These are phyloP conservation scores for Sander vitreus DNA, from an alignment of 2,113 vertebrate species.

Conservation along the genomic window DNA sequence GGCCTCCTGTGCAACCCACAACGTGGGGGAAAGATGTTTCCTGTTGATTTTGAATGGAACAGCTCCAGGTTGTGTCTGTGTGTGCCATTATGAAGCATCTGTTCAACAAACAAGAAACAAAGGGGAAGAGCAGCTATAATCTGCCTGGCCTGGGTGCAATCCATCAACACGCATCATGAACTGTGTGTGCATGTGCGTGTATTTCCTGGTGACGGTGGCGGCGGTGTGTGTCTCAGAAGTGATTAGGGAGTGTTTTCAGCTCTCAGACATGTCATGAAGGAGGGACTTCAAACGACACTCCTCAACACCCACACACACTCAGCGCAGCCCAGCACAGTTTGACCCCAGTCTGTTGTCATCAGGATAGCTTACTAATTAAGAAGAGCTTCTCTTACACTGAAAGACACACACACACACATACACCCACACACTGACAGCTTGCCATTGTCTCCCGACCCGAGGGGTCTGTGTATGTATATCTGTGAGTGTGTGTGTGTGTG, in stretches of 20 bases:
- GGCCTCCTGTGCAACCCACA: background rate
- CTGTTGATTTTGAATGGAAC: conserved; percentile 56
- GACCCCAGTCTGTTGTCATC: conserved; percentile 71
- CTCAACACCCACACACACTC: conserved; percentile 53
- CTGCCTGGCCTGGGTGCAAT: conserved; percentile 48
- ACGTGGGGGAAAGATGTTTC: conserved; percentile 31
- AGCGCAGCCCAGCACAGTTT: conserved; percentile 60
- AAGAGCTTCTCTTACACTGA: conserved; percentile 44
- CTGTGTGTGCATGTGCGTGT: conserved; percentile 24
- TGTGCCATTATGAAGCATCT: conserved; percentile 67
- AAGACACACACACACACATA: conserved; percentile 33
- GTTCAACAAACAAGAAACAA: conserved; percentile 67
- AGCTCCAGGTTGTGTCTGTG: conserved; percentile 45
- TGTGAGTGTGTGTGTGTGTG: background rate
- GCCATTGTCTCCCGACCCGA: conserved; percentile 31
- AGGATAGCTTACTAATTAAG: conserved; percentile 71
- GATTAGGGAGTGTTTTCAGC: conserved; percentile 67
- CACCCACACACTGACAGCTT: conserved; percentile 50
- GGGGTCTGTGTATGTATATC: conserved; percentile 8
- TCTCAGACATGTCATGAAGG: conserved; percentile 61
- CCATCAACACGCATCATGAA: conserved; percentile 56
- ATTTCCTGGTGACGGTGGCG: conserved; percentile 14
- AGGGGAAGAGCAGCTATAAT: conserved; percentile 25
- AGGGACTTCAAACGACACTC: conserved; percentile 57
- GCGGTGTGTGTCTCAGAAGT: conserved; percentile 45